Conservation (phyloP, 2,888 invertebrate genomes). For the Rhorus exstirpatorius region DNA sequence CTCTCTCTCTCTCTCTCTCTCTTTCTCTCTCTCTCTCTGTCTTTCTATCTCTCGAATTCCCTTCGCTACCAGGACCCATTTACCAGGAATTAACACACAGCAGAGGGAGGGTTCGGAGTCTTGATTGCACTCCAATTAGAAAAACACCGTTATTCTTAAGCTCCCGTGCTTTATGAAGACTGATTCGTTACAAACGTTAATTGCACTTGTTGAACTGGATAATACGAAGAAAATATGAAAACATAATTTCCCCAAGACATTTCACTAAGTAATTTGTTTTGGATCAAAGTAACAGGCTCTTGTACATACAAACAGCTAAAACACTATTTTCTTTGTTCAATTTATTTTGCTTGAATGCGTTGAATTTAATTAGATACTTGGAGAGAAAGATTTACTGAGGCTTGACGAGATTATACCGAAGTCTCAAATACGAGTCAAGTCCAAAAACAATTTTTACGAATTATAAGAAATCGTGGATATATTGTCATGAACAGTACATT, state of each 20-base stretch:
- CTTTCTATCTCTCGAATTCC: constrained; percentile 21
- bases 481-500: too few relatives aligned
- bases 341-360: neutral
- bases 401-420: too few relatives aligned
- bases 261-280: neutral
- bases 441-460: too few relatives aligned
- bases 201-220: constrained; percentile 62
- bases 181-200: constrained; percentile 66
- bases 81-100: constrained; percentile 66
- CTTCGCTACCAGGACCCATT: constrained; percentile 54
- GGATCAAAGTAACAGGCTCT: neutral
- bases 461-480: too few relatives aligned
- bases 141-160: constrained; percentile 66
- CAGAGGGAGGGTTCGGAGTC: constrained; percentile 49
- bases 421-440: too few relatives aligned
- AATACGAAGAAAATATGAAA: constrained; percentile 24
- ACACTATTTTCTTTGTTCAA: neutral
- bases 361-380: neutral
- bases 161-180: constrained; percentile 60
- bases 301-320: neutral
- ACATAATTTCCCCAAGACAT: neutral
- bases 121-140: constrained; percentile 70
- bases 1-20: constrained; percentile 26
- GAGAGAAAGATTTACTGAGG: too few relatives aligned
- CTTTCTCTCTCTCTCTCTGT: constrained; percentile 33